Percentiles rank a stretch among this genome's conserved stretches.
These are phyloP conservation scores for Pseudopleuronectes americanus DNA, from an alignment of 2,797 vertebrate genomes.

Conservation along the genomic window DNA sequence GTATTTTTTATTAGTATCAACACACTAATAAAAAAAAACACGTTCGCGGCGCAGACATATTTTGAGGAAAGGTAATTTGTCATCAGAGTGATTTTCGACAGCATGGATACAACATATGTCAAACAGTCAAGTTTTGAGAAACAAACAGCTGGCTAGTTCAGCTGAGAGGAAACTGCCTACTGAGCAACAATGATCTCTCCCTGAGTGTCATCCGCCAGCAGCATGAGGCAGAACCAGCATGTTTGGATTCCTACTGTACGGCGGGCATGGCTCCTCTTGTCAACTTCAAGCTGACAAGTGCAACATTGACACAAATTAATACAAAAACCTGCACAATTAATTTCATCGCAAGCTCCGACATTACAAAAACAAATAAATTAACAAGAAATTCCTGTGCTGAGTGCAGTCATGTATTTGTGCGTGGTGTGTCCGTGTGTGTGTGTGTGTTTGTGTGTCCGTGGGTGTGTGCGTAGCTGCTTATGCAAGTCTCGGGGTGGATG, in stretches of 20 bases:
- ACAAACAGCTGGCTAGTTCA: conserved; percentile 87
- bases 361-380: conserved; percentile 68
- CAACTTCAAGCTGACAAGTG: conserved; percentile 86
- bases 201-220: conserved; percentile 84
- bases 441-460: background rate
- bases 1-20: background rate
- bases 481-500: conserved; percentile 33
- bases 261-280: conserved; percentile 83
- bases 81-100: conserved; percentile 70
- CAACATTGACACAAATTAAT: conserved; percentile 87
- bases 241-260: conserved; percentile 80
- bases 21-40: conserved; percentile 5
- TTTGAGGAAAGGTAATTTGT: conserved; percentile 55
- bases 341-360: conserved; percentile 73
- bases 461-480: conserved; percentile 30
- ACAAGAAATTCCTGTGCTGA: conserved; percentile 67
- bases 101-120: conserved; percentile 79
- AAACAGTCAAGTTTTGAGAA: conserved; percentile 84
- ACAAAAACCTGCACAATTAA: conserved; percentile 83
- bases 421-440: conserved; percentile 7
- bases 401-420: conserved; percentile 18
- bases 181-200: conserved; percentile 83
- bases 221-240: conserved; percentile 84
- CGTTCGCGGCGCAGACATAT: conserved; percentile 23
- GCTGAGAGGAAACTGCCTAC: conserved; percentile 83